Conservation (phyloP, 2,888 invertebrate genomes). For the Acrobasis suavella region DNA sequence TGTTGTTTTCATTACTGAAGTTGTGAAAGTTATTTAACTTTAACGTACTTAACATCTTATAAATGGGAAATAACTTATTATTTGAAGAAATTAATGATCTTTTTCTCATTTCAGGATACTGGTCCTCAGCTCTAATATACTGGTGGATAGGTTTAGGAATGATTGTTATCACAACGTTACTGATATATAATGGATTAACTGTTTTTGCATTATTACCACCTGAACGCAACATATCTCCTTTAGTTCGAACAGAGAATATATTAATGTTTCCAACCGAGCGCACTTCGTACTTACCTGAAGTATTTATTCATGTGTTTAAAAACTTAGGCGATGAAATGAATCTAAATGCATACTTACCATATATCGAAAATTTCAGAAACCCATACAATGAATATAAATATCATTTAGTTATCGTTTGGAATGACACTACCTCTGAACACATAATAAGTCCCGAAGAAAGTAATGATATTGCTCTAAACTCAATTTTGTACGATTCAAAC, state of each 20-base stretch:
- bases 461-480: conserved; percentile 63
- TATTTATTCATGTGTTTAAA: conserved; percentile 64
- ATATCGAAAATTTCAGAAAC: conserved; percentile 53
- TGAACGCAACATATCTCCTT: conserved; percentile 31
- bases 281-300: conserved; percentile 37
- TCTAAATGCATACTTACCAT: conserved; percentile 54
- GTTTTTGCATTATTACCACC: conserved; percentile 53
- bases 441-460: conserved; percentile 51
- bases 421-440: conserved; percentile 47
- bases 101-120: conserved; percentile 59
- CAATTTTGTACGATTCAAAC: conserved; percentile 48
- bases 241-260: conserved; percentile 32
- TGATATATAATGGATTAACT: conserved; percentile 63
- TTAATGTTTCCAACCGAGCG: conserved; percentile 27
- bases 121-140: conserved; percentile 60
- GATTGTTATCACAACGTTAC: conserved; percentile 59
- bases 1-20: too few species aligned
- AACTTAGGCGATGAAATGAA: conserved; percentile 47
- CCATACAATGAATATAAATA: conserved; percentile 57
- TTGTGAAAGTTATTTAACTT: too few species aligned
- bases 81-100: too few species aligned
- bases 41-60: too few species aligned
- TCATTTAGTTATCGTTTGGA: conserved; percentile 57
- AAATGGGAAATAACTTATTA: too few species aligned
- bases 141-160: conserved; percentile 71